Percentiles rank a stretch among this genome's conserved stretches.
phyloP scores from a whole-genome alignment of 2,888 invertebrate species.

The Terebella lapidaria region DNA sequence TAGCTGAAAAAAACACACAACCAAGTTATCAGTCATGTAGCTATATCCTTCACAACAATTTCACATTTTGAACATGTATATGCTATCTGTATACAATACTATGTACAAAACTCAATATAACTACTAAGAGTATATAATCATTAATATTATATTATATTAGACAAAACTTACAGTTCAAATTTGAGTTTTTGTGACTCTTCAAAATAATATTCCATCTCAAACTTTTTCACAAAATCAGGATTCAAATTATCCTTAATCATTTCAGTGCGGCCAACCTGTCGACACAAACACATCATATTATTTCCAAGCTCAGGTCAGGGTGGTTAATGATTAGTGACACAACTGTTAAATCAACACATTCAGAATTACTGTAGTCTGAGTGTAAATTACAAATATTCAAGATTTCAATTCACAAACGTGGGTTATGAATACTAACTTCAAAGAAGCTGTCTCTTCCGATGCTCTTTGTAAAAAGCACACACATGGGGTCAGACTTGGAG shows the following conservation, averaged over 20 bases:
- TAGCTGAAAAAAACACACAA: slow-evolving; percentile 29
- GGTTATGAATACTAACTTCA: no score
- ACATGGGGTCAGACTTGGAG: slow-evolving; percentile 61
- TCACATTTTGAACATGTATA: background rate
- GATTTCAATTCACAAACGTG: no score
- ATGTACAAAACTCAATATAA: background rate
- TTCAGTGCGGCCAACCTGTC: slow-evolving; percentile 57
- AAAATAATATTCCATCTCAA: slow-evolving; percentile 49
- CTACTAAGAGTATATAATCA: no score
- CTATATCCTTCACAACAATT: background rate
- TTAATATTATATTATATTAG: background rate
- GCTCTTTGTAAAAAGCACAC: slow-evolving; percentile 30
- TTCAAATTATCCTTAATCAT: slow-evolving; percentile 58
- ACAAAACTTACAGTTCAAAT: slow-evolving; percentile 46
- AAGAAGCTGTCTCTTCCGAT: slow-evolving; percentile 11
- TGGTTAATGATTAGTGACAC: background rate
- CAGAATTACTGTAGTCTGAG: no score
- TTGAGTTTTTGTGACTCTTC: slow-evolving; percentile 50
- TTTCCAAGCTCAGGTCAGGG: background rate
- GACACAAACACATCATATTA: background rate
- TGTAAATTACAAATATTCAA: no score
- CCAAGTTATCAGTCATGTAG: background rate
- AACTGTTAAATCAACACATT: background rate
- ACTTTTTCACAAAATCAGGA: slow-evolving; percentile 58
- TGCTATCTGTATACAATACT: background rate